These are phyloP conservation scores for Euzetes globulus DNA, from an alignment of 2,888 invertebrate species.

Conservation along the genomic window DNA sequence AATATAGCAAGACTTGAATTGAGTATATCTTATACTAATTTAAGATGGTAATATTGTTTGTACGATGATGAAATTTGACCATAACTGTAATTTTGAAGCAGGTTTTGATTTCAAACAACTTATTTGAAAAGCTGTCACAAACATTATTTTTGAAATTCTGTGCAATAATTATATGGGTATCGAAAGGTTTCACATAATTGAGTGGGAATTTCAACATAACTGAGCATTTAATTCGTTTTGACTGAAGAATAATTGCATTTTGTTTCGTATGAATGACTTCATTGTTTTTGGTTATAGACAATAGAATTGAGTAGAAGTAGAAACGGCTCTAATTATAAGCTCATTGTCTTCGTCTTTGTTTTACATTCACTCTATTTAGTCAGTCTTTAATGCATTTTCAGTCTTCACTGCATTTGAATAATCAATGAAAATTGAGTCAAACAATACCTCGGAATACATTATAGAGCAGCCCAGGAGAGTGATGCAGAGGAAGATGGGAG, in stretches of 20 bases:
- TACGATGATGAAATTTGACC: too few species aligned
- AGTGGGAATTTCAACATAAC: neutral
- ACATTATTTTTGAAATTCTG: too few species aligned
- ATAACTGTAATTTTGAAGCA: too few species aligned
- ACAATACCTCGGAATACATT: conserved; percentile 79
- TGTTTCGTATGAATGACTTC: neutral
- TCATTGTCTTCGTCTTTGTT: too few species aligned
- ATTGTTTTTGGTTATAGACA: neutral
- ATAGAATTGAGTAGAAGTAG: too few species aligned
- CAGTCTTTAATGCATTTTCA: neutral
- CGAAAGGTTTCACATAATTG: neutral
- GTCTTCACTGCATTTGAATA: neutral
- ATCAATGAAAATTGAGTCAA: neutral
- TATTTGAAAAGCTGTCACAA: too few species aligned
- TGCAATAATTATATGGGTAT: neutral
- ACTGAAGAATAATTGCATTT: conserved; percentile 1
- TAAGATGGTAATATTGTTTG: too few species aligned
- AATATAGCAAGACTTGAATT: too few species aligned
- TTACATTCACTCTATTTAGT: neutral
- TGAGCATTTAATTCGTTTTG: neutral
- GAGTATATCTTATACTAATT: too few species aligned
- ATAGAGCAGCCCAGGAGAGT: conserved; percentile 81
- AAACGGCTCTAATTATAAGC: too few species aligned
- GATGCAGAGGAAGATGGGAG: conserved; percentile 82
- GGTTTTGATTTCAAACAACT: too few species aligned